phyloP scores from a whole-genome alignment of 2,797 vertebrate genomes.

The Sebastes wilsoni region DNA sequence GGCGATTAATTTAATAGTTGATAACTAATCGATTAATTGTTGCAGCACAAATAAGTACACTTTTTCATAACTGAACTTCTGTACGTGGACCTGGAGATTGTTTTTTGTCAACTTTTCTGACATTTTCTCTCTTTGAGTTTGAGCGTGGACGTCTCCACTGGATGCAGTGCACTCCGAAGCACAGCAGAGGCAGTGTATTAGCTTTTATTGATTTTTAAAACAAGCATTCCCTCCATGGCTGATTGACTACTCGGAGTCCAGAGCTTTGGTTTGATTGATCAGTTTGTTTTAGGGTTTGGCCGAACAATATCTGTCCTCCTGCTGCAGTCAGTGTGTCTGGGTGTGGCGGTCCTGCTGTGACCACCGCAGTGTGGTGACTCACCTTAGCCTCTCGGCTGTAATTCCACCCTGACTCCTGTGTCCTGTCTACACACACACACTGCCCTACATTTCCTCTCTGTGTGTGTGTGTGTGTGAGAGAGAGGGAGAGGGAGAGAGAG shows the following conservation, averaged over 20 bases:
- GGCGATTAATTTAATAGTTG: too few species aligned
- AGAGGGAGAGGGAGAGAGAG: too few species aligned
- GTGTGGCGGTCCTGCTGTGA: conserved; percentile 16
- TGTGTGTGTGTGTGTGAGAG: background rate
- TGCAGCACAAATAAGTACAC: too few species aligned
- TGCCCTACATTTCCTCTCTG: background rate
- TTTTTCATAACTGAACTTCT: too few species aligned
- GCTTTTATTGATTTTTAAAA: conserved; percentile 30
- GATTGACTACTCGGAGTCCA: conserved; percentile 1
- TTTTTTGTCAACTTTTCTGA: background rate
- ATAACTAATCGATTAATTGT: too few species aligned
- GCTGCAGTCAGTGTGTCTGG: conserved; percentile 18
- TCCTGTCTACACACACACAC: background rate
- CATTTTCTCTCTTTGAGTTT: background rate
- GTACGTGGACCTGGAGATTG: too few species aligned
- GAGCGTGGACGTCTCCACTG: background rate
- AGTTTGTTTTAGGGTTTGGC: conserved; percentile 23
- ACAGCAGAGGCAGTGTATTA: background rate
- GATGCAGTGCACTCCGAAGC: background rate
- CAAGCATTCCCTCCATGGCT: background rate
- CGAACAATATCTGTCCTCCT: background rate
- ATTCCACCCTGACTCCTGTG: conserved; percentile 42
- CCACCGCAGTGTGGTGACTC: conserved; percentile 62
- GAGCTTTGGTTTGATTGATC: conserved; percentile 19
- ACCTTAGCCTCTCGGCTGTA: conserved; percentile 56